Percentiles rank a stretch among this genome's conserved stretches.
Evolutionary conservation across 35 echinoderm and acorn worm genomes (phyloP).

Genomic region (Nesometra sesokonis): DNA sequence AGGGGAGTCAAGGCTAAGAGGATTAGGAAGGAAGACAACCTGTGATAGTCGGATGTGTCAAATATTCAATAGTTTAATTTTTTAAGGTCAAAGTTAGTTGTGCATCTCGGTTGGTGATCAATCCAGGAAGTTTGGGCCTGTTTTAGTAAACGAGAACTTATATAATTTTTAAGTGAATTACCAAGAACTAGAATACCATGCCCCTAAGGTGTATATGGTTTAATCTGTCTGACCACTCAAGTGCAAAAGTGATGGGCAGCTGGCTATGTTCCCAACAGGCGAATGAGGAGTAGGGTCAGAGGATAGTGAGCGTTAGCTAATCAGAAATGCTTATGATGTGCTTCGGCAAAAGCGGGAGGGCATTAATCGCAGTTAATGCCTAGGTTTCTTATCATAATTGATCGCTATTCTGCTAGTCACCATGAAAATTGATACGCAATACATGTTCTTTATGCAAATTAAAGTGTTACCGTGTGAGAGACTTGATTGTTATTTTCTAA

Average conservation of each 20-base stretch:
- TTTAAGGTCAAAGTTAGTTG: not conserved
- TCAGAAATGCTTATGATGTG: not conserved
- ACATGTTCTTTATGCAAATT: not conserved
- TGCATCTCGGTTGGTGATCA: not conserved
- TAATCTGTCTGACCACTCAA: not conserved
- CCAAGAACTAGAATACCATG: not conserved
- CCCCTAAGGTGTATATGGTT: not conserved
- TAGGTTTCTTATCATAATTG: constrained; percentile 1
- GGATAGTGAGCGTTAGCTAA: not conserved
- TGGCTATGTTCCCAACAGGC: not conserved
- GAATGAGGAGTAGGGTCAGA: not conserved
- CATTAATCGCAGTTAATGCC: not conserved
- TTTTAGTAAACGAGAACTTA: no score
- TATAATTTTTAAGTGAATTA: not conserved
- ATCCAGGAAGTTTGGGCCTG: not conserved
- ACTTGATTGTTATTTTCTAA: not conserved
- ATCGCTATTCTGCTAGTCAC: not conserved
- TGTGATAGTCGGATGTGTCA: not conserved
- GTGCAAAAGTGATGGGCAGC: not conserved
- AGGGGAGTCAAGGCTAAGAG: not conserved
- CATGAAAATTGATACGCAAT: not conserved
- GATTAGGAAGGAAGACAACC: not conserved
- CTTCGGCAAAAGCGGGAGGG: not conserved
- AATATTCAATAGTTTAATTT: not conserved
- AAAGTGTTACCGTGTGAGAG: not conserved